Base-by-base conservation (phyloP, 2,888 invertebrate genomes). In the Troides helena region DNA sequence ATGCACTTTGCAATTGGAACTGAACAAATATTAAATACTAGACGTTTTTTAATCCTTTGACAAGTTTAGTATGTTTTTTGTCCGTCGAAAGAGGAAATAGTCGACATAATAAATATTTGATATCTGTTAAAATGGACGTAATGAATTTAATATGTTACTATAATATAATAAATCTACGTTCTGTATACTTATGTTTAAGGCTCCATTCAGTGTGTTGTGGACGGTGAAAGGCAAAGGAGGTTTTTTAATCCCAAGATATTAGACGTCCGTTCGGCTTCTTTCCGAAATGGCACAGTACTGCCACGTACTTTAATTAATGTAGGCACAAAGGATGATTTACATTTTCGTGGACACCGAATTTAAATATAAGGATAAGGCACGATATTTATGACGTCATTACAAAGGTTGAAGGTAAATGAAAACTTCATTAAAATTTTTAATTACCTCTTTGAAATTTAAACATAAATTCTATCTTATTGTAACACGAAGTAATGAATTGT, bases 321-420 rank as follows among this genome's bases (percentile, higher is more conserved):
- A 70, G 70, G 58, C 70, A 70, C 63, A 70, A 70, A 70, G 70
- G 66, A 66, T 67, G 59, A 70, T 70, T 70, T 53, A 70, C 70
- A 70, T 70, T 70, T 70, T 70, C 70, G 63, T 70, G 62, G 70
- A 66, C 70, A 66, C 62, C 43, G 62, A 66, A 70, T 70, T 70
- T 70, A 53, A 67, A 63, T 67, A 67, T 62, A 67, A 65, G 7
- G 67, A 67, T 59, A 68, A 63, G 63, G 63, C 39, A 62, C 56
- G 36, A 67, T 62, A 57, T 62, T 67, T 56, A 56, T 62, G 17
- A 60, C 62, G 39, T 57, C 30, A 65, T 43, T 43, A 56, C 25
- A 61, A 43, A n/a, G 68, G 25, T 63, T 68, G 21, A 63, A 68
- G 63, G 64, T 43, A 46, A 23, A 53, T 36, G 25, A 66, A 66